Evolutionary conservation across 2,797 vertebrate species (phyloP), one percentile per base, ranked within the genome.

Genomic region (Onychomys leucogaster): DNA sequence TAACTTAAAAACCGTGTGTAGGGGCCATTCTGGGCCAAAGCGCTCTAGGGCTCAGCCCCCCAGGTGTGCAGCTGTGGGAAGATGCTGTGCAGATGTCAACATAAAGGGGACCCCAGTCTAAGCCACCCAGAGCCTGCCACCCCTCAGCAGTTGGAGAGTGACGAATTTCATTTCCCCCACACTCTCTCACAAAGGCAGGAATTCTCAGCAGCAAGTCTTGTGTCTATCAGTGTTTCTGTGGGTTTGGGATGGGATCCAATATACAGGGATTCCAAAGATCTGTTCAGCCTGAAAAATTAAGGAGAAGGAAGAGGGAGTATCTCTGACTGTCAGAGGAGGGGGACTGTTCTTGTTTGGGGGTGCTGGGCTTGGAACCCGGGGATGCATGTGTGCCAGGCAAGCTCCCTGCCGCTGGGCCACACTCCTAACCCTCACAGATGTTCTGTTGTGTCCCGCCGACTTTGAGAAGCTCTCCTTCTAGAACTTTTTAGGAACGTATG

Each of bases 251-350:
- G 55, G 55, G 59, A 52, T 14, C n/a, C 4, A 19, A 71, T 78
- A 59, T 34, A 4, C 4, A 57, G 27, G 12, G 59, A 55, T 69
- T 87, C 71, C 46, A 61, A 91, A 96, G 75, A 61, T 55, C 49
- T 41, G 73, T 92, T 94, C 78, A 69, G 80, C 88, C 71, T 90
- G 52, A 61, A 77, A 52, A 65, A 86, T 80, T 89, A 12, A 83
- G 84, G 57, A 76, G 61, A 90, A 93, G 81, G 80, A 29, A 90
- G 49, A 78, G 27, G 23, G 14, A 3, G 6, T 52, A 49, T 76
- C 52, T 87, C 41, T 76, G 21, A 65, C 8, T 43, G 19, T 37
- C 32, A 81, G 41, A 16, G 27, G 9, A 77, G 34, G 90, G 84
- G 61, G 43, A 55, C 85, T 73, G 32, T 71, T 43, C 2, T 43